Base-by-base conservation (phyloP, 2,888 invertebrate species). In the Julus scanicus region DNA sequence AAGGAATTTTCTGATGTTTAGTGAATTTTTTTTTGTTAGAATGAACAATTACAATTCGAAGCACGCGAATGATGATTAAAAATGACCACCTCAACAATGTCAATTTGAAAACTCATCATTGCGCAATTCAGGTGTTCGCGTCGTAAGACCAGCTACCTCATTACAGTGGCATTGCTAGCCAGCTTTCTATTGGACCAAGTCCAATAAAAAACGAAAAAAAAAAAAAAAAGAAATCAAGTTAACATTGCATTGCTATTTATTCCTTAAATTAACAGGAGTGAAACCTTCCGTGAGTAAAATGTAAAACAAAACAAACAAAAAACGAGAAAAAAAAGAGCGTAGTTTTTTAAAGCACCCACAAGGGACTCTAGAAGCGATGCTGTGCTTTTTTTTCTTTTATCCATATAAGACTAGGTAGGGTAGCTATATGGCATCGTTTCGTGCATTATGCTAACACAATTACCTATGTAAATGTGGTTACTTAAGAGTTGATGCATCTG, bases 101-200 rank as follows among this genome's bases (percentile, higher is more conserved):
- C 71, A 71, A 71, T 71, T 71, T 71, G 71, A 71, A 71, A 71
- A 71, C 71, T 71, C 71, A 71, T 71, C 71, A 71, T 29, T 71
- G 71, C 29, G 4, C 71, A 71, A 71, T 71, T 71, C 71, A 71
- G n/a, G 29, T 17, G 29, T 29, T 20, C 3, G 71, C 29, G 9
- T 71, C 29, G 29, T 1, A 29, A 71, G 71, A 71, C 71, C 71
- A 71, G 29, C 29, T 71, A 29, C 71, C 29, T 20, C 71, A 71
- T 71, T 71, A 71, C 29, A 71, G 8, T 71, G 71, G 71, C 71
- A 71, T 8, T 71, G 71, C 17, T 71, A 71, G 71, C n/a, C 71
- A 5, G 8, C 20, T 29, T 71, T 20, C 71, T 29, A 29, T 71
- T 71, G 29, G 20, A 9, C 71, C 71, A 71, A 71, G 29, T 71